phyloP scores from a whole-genome alignment of 2,888 invertebrate species.

The Halocaridina rubra region DNA sequence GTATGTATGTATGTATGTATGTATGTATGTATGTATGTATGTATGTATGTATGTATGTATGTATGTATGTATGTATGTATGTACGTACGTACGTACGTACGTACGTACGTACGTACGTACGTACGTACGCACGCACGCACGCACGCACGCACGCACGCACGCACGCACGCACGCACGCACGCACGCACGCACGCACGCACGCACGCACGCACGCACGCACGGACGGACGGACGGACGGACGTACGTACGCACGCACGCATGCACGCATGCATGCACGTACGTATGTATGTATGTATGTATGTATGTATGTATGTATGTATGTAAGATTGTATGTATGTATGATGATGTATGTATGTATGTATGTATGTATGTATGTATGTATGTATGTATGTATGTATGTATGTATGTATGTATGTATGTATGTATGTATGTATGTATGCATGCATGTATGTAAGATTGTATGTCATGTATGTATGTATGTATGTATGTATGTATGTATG shows the following conservation, averaged over 20 bases:
- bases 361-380: neutral
- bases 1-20: too few relatives aligned
- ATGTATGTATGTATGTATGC: neutral
- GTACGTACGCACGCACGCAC: neutral
- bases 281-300: neutral
- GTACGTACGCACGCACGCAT: neutral
- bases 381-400: slow-evolving; percentile 4
- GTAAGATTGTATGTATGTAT: neutral
- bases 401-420: neutral
- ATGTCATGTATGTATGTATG: too few relatives aligned
- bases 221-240: too few relatives aligned
- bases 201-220: too few relatives aligned
- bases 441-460: neutral
- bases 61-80: too few relatives aligned
- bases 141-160: too few relatives aligned
- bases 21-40: too few relatives aligned
- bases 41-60: too few relatives aligned
- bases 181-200: too few relatives aligned
- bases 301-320: neutral
- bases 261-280: neutral
- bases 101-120: too few relatives aligned
- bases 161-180: too few relatives aligned
- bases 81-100: neutral
- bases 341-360: neutral
- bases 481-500: too few relatives aligned